Evolutionary conservation across 1,140 invertebrate genomes (phyloP).

Genomic region (Solen grandis): DNA sequence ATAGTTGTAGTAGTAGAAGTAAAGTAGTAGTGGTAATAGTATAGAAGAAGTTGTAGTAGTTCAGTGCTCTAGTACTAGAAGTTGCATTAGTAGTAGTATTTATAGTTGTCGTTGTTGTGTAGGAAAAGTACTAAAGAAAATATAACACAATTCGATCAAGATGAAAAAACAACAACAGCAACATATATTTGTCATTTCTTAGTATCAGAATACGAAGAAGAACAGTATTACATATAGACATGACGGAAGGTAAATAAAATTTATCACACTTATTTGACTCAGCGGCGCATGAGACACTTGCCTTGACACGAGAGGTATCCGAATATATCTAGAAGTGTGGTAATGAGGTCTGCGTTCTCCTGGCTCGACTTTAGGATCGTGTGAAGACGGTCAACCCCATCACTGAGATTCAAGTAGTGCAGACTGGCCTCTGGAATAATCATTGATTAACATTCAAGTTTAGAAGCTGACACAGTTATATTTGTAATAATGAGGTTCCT

Average conservation of each 20-base stretch:
- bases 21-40: too few relatives aligned
- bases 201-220: too few relatives aligned
- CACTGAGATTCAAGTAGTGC: conserved; percentile 53
- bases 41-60: too few relatives aligned
- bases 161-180: neutral
- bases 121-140: too few relatives aligned
- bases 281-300: neutral
- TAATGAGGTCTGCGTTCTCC: conserved; percentile 49
- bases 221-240: too few relatives aligned
- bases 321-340: conserved; percentile 49
- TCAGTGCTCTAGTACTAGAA: too few relatives aligned
- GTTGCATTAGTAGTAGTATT: too few relatives aligned
- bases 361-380: conserved; percentile 36
- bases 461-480: too few relatives aligned
- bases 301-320: conserved; percentile 48
- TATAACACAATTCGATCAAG: neutral
- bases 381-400: conserved; percentile 49
- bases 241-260: too few relatives aligned
- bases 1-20: neutral
- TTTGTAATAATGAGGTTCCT: too few relatives aligned
- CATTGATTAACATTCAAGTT: too few relatives aligned
- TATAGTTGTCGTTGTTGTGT: too few relatives aligned
- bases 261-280: neutral
- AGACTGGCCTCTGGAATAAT: conserved; percentile 64
- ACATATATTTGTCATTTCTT: neutral